phyloP scores from a whole-genome alignment of 2,888 invertebrate species.

The Thymelicus acteon region DNA sequence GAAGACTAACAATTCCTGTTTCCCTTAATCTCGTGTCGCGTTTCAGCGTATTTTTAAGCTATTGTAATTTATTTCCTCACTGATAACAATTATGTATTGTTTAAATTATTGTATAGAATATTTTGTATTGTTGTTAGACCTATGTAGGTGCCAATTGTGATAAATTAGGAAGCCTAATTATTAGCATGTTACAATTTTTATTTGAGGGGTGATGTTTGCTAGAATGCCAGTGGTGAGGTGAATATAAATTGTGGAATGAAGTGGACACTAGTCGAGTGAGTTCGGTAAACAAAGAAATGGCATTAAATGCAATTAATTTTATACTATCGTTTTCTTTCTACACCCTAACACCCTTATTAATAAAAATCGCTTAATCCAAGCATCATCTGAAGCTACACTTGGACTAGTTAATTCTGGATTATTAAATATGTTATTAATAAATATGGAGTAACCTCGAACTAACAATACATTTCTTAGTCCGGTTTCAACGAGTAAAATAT shows the following conservation, averaged over 20 bases:
- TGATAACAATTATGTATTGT: slow-evolving; percentile 55
- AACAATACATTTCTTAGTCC: too few species aligned
- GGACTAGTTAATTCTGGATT: too few species aligned
- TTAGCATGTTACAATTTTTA: slow-evolving; percentile 61
- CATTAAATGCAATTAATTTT: slow-evolving; percentile 81
- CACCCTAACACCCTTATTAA: too few species aligned
- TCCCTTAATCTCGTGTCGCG: slow-evolving; percentile 35
- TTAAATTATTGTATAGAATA: slow-evolving; percentile 56
- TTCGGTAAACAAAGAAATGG: slow-evolving; percentile 70
- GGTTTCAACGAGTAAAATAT: too few species aligned
- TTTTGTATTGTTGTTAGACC: slow-evolving; percentile 68
- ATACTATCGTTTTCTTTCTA: slow-evolving; percentile 60
- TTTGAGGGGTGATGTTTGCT: slow-evolving; percentile 59
- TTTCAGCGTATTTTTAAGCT: slow-evolving; percentile 45
- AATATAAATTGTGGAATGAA: slow-evolving; percentile 55
- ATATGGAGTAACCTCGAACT: too few species aligned
- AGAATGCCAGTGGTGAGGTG: slow-evolving; percentile 51
- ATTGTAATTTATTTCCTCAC: slow-evolving; percentile 76
- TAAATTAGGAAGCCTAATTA: slow-evolving; percentile 79
- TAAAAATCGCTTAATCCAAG: too few species aligned
- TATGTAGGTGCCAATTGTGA: slow-evolving; percentile 83
- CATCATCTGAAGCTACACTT: too few species aligned
- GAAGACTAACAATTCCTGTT: slow-evolving; percentile 26
- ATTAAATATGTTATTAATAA: too few species aligned
- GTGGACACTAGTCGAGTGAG: slow-evolving; percentile 62